phyloP scores from a whole-genome alignment of 1,140 invertebrate species.

The Bombus sylvicola region DNA sequence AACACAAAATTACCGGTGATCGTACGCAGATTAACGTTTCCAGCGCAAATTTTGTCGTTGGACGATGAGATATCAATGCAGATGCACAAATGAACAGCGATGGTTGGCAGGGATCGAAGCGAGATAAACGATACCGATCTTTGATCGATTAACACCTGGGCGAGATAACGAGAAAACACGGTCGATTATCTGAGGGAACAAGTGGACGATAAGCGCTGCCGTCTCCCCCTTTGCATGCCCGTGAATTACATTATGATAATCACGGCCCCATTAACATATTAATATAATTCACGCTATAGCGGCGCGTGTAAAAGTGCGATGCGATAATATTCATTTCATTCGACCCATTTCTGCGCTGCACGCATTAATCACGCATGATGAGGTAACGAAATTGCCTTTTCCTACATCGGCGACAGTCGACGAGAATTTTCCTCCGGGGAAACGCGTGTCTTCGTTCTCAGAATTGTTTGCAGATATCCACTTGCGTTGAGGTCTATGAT shows the following conservation, averaged over 20 bases:
- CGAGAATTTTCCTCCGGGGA: constrained; percentile 18
- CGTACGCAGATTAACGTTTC: not conserved
- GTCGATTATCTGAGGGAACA: constrained; percentile 64
- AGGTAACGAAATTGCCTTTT: constrained; percentile 33
- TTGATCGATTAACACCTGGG: constrained; percentile 56
- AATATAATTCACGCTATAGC: constrained; percentile 35
- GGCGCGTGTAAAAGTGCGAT: constrained; percentile 44
- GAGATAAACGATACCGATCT: constrained; percentile 54
- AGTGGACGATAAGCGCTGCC: constrained; percentile 61
- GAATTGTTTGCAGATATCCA: not conserved
- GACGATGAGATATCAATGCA: constrained; percentile 20
- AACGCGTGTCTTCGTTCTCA: not conserved
- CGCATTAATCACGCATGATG: constrained; percentile 44
- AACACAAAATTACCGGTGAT: not conserved
- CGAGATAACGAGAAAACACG: constrained; percentile 57
- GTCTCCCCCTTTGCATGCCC: not conserved
- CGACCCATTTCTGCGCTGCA: constrained; percentile 43
- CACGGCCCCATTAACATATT: constrained; percentile 49
- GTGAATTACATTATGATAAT: constrained; percentile 54
- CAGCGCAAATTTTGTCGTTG: constrained; percentile 13
- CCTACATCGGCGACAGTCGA: no score
- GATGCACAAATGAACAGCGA: not conserved
- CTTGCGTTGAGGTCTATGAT: not conserved
- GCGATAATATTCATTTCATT: constrained; percentile 53
- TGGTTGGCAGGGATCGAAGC: not conserved